Base-by-base conservation (phyloP, 2,888 invertebrate genomes). In the Ectemnius lituratus region DNA sequence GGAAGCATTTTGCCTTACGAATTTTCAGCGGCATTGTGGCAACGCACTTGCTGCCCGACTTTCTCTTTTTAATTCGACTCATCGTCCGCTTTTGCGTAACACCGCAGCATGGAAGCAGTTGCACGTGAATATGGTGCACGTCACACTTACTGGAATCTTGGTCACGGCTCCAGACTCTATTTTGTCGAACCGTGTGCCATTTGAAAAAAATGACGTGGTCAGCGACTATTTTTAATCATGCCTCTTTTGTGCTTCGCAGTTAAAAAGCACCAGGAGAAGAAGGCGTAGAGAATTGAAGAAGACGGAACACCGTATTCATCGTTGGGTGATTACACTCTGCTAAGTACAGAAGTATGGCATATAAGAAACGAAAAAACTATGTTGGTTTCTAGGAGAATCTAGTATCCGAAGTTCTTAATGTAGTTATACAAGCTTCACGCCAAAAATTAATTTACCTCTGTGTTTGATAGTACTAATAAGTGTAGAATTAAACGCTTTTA, bases 381-480 rank as follows among this genome's bases (percentile, higher is more conserved):
- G 58, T 52, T 60, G 45, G n/a, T 45, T 13, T 20, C 37, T 37
- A 37, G 37, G 37, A 37, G 37, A 37, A 37, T 37, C 37, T 37
- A 37, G 37, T 37, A 37, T 37, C 37, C 37, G 37, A 37, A 37
- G 37, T 37, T 58, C 64, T 61, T 63, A 70, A 73, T 69, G 66
- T 71, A 71, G 75, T 73, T 70, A 75, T 79, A 78, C 73, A 75
- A 82, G 82, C 81, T 82, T 80, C 45, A 83, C 75, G 80, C 88
- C 86, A 87, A 86, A 87, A 84, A 86, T 73, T 85, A 80, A 69
- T 82, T 84, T 82, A 84, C 77, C 77, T 78, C 71, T 68, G 62
- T 58, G 63, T 66, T 73, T 71, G 57, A 65, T 46, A n/a, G 65
- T 67, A 72, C 70, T 63, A 11, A 57, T 27, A 27, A 58, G 45